A percentile compares a stretch with the other conserved stretches of the same genome.
These are phyloP conservation scores for Opisthocomus hoazin DNA, from an alignment of 2,113 vertebrate genomes.

Conservation along the genomic window DNA sequence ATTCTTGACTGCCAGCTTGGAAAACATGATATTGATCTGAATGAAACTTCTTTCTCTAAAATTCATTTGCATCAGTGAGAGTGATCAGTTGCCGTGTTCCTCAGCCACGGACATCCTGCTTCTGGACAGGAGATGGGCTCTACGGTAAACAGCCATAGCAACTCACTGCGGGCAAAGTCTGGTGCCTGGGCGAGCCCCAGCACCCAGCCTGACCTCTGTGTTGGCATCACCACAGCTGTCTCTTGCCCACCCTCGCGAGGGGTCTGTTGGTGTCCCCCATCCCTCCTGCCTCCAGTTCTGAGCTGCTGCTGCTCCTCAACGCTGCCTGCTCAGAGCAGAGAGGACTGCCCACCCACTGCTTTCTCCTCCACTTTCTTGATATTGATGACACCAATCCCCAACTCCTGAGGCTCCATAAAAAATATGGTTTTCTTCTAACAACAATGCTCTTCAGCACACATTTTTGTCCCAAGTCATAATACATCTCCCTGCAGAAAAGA, in stretches of 20 bases:
- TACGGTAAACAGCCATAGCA: fast-evolving
- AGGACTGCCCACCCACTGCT: fast-evolving
- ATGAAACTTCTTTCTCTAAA: background rate
- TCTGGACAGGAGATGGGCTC: background rate
- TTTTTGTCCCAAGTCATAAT: background rate
- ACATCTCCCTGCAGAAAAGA: background rate
- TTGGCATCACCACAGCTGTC: background rate
- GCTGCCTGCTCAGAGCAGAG: fast-evolving
- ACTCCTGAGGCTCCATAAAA: background rate
- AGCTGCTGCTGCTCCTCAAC: background rate
- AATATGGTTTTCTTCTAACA: background rate
- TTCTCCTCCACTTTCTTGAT: background rate
- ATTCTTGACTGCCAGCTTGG: background rate
- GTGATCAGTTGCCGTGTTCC: fast-evolving
- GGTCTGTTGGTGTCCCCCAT: background rate
- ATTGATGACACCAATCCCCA: background rate
- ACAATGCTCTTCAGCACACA: background rate
- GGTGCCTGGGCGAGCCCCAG: fast-evolving
- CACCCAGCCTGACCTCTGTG: background rate
- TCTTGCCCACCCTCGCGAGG: background rate
- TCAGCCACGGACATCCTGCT: background rate
- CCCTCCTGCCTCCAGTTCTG: background rate
- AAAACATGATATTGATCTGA: background rate
- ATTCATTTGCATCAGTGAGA: background rate
- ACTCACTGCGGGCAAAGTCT: background rate